Evolutionary conservation across 2,888 invertebrate genomes (phyloP), one percentile per base, ranked within the genome.

Genomic region (Parthenolecanium corni): DNA sequence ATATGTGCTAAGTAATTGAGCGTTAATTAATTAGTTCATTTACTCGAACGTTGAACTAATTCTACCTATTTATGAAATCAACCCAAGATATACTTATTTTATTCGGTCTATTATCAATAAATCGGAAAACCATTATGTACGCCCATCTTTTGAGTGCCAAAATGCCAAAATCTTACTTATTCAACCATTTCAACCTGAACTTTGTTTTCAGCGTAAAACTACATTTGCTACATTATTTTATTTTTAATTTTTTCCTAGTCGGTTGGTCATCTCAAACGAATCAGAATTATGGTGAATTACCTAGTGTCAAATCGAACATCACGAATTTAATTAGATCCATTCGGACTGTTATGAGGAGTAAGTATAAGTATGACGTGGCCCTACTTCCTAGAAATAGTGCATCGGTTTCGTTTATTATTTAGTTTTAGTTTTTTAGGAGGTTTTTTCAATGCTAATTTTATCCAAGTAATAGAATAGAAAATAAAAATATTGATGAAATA

Each of bases 281-380:
- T 57, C 86, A 89, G 74, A 91, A 90, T 11, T 95, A 89, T 75
- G 92, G 89, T 44, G 89, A 94, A 72, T 83, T 83, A 71, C 80
- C 91, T 0, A 84, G 89, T 1, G 80, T 87, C 3, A 96, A 93
- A 75, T 83, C 85, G 58, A 95, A 96, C 76, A 77, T 92, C 56
- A 78, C 96, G 67, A 90, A 93, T 75, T 79, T 97, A 64, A 82
- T 97, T 36, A 81, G 91, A 71, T 95, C 97, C 1, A 93, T 97
- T 67, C 80, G 95, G 71, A 97, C 95, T 64, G 96, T 97, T n/a
- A 90, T 92, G 71, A 85, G 94, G 80, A 90, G 97, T 97, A 80
- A 83, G 85, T 82, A 31, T 9, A 9, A 4, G 31, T 6, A 9
- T 9, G 31, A 9, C 31, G 5, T 9, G 31, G 9, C 31, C 5